Conservation (phyloP, 2,888 invertebrate species). For the Sesia apiformis region DNA sequence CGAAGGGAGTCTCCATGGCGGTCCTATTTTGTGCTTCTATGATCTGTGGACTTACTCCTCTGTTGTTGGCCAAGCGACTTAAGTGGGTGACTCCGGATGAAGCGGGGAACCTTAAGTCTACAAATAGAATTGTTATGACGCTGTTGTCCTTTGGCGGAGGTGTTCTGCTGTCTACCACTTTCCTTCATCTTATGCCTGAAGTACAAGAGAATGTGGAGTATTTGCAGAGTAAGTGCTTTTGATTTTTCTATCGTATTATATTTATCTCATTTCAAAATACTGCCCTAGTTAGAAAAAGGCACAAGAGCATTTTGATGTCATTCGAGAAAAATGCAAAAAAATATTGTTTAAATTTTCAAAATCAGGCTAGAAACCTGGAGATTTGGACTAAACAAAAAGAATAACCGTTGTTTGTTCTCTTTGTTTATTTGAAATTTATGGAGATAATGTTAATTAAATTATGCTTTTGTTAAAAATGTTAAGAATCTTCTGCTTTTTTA, state of each 20-base stretch:
- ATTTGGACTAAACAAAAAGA: too few relatives aligned
- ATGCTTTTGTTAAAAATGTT: too few relatives aligned
- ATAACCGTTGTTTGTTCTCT: too few relatives aligned
- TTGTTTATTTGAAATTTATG: too few relatives aligned
- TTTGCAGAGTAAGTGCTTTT: slow-evolving; percentile 63
- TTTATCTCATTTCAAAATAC: too few relatives aligned
- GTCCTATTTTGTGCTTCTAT: slow-evolving; percentile 85
- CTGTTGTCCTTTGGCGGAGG: slow-evolving; percentile 90
- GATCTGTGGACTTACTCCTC: slow-evolving; percentile 82
- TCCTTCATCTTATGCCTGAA: slow-evolving; percentile 87
- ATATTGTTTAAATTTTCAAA: too few relatives aligned
- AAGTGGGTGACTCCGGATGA: slow-evolving; percentile 72
- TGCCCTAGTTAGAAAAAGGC: too few relatives aligned
- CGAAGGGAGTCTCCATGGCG: slow-evolving; percentile 86
- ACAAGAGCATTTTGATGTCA: too few relatives aligned
- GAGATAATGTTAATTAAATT: too few relatives aligned
- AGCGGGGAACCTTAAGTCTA: slow-evolving; percentile 59
- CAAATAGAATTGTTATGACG: slow-evolving; percentile 71
- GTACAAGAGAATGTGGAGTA: slow-evolving; percentile 80
- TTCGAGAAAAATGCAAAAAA: too few relatives aligned
- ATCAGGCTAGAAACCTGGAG: too few relatives aligned
- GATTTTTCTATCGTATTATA: background rate
- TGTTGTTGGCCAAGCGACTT: slow-evolving; percentile 79
- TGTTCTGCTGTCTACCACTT: slow-evolving; percentile 86
- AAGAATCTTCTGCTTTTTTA: too few relatives aligned